Conservation (phyloP, 2,888 invertebrate species). For the Seira ritae region DNA sequence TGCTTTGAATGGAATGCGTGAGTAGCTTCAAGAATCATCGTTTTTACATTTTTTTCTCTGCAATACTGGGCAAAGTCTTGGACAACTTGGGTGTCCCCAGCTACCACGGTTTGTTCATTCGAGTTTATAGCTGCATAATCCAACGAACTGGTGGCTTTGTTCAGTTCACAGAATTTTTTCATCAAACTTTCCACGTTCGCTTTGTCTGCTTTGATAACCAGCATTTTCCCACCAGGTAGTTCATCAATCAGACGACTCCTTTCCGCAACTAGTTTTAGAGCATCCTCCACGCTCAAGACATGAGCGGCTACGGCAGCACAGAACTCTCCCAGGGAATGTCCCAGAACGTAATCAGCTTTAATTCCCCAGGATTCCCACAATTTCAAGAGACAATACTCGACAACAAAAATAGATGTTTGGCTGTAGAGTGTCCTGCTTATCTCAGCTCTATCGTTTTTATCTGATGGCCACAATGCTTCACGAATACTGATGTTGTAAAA, state of each 20-base stretch:
- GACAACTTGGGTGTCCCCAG: constrained; percentile 42
- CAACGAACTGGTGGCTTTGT: background rate
- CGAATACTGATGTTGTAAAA: constrained; percentile 28
- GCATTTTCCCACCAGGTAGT: constrained; percentile 59
- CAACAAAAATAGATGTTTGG: constrained; percentile 67
- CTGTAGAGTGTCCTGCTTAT: constrained; percentile 59
- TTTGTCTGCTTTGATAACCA: constrained; percentile 47
- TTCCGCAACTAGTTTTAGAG: constrained; percentile 56
- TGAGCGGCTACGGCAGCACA: constrained; percentile 58
- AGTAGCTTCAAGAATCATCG: constrained; percentile 46
- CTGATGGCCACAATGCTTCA: constrained; percentile 44
- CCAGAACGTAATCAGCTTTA: constrained; percentile 52
- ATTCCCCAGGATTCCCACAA: constrained; percentile 65
- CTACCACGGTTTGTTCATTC: constrained; percentile 55
- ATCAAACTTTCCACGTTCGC: background rate
- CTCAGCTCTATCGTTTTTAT: background rate
- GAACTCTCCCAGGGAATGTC: constrained; percentile 68
- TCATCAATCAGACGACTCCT: constrained; percentile 60
- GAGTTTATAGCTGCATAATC: constrained; percentile 67
- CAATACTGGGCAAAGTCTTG: constrained; percentile 41
- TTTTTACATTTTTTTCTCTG: constrained; percentile 37
- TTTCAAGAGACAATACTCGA: constrained; percentile 58
- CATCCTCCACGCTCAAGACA: constrained; percentile 58
- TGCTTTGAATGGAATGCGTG: constrained; percentile 66
- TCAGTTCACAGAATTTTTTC: constrained; percentile 13